Base-by-base conservation (phyloP, 2,113 vertebrate species). In the Butorides virescens region DNA sequence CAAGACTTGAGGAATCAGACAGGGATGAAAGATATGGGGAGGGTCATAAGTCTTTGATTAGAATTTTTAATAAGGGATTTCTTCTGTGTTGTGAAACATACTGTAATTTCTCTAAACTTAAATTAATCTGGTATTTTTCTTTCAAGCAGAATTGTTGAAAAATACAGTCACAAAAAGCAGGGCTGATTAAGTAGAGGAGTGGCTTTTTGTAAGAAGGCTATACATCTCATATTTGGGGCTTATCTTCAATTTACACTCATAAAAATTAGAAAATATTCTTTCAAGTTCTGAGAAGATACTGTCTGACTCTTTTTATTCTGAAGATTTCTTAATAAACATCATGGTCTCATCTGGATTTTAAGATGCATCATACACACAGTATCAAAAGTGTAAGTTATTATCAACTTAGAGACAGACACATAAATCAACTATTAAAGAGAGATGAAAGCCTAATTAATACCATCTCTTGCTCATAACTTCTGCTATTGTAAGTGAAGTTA, bases 91-190 rank as follows among this genome's bases (percentile, higher is more conserved):
- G 62, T 93, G n/a, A 80, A 96, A 96, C 90, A 74, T 79, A 52
- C 10, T 92, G 59, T 80, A 94, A 92, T 94, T 90, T 96, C 18
- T 23, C 34, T 65, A 81, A 96, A 59, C 96, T 92, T 94, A 93
- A 93, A 94, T 95, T 59, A 79, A 36, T 36, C 21, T 32, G 22
- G 29, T 79, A 20, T n/a, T 95, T 95, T 83, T 96, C 56, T 97
- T 52, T 93, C n/a, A 86, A 85, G 37, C 17, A 80, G 78, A 97
- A 96, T 81, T 95, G 76, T 91, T 93, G 56, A 77, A 95, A 96
- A 96, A 65, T 56, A 84, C 19, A 36, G 29, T 26, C 76, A 88
- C 17, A 29, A 76, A 78, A 55, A 83, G 27, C 39, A 94, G 23
- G 13, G 95, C 44, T 22, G 56, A 90, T 76, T 88, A 72, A 86